These are phyloP conservation scores for Phodopus roborovskii DNA, from an alignment of 2,113 vertebrate species.

Conservation along the genomic window DNA sequence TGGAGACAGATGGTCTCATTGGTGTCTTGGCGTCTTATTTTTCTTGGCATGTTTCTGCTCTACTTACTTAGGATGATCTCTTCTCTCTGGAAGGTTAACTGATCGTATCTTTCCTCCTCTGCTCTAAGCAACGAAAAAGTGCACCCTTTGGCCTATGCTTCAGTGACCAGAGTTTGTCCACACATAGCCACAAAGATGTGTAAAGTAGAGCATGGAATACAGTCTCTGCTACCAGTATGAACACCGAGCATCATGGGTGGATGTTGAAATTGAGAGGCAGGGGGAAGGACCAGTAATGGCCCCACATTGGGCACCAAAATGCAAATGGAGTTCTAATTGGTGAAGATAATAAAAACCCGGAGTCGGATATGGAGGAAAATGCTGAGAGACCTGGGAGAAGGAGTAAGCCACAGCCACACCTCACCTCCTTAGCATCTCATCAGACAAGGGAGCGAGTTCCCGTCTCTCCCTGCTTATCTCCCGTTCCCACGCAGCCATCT, in stretches of 20 bases:
- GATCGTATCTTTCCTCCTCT: neutral
- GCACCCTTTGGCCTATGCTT: neutral
- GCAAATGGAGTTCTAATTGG: too few species aligned
- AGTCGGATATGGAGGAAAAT: too few species aligned
- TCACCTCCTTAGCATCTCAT: too few species aligned
- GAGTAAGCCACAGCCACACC: too few species aligned
- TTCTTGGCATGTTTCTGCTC: neutral
- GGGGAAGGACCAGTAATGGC: too few species aligned
- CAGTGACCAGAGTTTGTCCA: neutral
- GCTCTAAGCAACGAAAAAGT: neutral
- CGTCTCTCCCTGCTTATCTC: too few species aligned
- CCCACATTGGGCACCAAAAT: too few species aligned
- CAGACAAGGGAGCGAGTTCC: too few species aligned
- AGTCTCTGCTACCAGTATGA: neutral
- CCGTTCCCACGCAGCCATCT: too few species aligned
- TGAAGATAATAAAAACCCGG: too few species aligned
- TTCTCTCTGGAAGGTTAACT: neutral
- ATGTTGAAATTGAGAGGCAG: neutral
- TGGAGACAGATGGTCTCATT: neutral
- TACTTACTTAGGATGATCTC: neutral
- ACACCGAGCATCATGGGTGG: neutral
- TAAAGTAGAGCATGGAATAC: neutral
- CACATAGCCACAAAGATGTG: neutral
- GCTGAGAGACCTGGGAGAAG: too few species aligned
- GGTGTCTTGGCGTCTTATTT: neutral